phyloP scores from a whole-genome alignment of 2,888 invertebrate genomes.

The Melolontha melolontha region DNA sequence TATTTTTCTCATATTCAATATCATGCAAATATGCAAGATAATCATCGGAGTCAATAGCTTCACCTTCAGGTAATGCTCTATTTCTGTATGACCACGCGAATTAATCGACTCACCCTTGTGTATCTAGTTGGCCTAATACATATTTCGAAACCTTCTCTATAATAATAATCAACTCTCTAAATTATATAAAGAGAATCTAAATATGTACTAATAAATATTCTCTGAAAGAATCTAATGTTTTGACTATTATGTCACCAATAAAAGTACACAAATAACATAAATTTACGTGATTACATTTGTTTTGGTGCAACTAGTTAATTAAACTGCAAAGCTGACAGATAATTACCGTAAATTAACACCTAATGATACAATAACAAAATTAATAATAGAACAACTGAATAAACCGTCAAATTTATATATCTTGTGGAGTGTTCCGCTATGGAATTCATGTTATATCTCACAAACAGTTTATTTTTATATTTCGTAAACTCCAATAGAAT shows the following conservation, averaged over 20 bases:
- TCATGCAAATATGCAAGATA: no score
- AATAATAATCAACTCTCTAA: no score
- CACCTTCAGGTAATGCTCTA: no score
- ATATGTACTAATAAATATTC: no score
- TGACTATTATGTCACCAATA: constrained; percentile 2
- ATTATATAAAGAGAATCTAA: no score
- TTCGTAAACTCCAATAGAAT: constrained; percentile 7
- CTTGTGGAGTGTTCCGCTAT: constrained; percentile 4
- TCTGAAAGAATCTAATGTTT: neutral
- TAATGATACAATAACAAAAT: constrained; percentile 11
- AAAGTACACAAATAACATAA: constrained; percentile 2
- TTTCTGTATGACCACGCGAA: no score
- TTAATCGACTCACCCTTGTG: no score
- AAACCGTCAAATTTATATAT: constrained; percentile 15
- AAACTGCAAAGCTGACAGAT: neutral
- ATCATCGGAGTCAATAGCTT: no score
- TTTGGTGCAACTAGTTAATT: constrained; percentile 12
- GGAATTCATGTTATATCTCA: constrained; percentile 1
- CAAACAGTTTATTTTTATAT: neutral
- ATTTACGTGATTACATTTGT: neutral
- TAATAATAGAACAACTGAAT: constrained; percentile 23
- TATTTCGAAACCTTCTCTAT: no score
- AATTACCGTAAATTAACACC: constrained; percentile 17
- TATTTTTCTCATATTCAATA: no score
- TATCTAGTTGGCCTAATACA: no score